A percentile compares a stretch with the other conserved stretches of the same genome.
Conservation (phyloP, 2,797 vertebrate species). For the Danio aesculapii region DNA sequence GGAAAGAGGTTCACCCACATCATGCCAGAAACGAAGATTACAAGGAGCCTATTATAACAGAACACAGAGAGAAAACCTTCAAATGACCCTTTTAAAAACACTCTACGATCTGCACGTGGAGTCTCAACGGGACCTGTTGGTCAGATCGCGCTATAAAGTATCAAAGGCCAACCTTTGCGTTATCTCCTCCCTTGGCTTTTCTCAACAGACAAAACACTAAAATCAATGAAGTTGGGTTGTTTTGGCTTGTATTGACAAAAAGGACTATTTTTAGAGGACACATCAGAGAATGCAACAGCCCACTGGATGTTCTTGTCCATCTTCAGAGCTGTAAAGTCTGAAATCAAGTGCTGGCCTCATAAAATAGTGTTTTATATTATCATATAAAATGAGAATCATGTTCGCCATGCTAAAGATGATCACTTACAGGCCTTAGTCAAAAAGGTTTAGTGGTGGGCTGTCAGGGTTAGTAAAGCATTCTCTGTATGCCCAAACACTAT, state of each 20-base stretch:
- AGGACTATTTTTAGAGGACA: conserved; percentile 38
- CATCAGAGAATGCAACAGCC: conserved; percentile 14
- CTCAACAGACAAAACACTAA: conserved; percentile 31
- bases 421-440: neutral
- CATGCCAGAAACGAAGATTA: conserved; percentile 17
- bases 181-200: conserved; percentile 42
- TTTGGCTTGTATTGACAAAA: conserved; percentile 24
- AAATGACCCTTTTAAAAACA: conserved; percentile 43
- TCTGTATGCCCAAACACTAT: too few relatives aligned
- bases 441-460: neutral
- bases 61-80: conserved; percentile 37
- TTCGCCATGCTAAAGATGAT: neutral
- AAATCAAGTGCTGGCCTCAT: neutral
- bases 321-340: too few relatives aligned
- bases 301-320: neutral
- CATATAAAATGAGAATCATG: neutral
- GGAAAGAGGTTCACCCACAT: neutral
- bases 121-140: conserved; percentile 26
- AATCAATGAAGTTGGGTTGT: conserved; percentile 45
- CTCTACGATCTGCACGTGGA: neutral
- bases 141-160: conserved; percentile 25
- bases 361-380: neutral
- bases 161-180: conserved; percentile 45
- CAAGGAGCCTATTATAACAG: neutral
- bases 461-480: too few relatives aligned